Conservation (phyloP, 1,140 invertebrate species). For the Latrodectus geometricus region DNA sequence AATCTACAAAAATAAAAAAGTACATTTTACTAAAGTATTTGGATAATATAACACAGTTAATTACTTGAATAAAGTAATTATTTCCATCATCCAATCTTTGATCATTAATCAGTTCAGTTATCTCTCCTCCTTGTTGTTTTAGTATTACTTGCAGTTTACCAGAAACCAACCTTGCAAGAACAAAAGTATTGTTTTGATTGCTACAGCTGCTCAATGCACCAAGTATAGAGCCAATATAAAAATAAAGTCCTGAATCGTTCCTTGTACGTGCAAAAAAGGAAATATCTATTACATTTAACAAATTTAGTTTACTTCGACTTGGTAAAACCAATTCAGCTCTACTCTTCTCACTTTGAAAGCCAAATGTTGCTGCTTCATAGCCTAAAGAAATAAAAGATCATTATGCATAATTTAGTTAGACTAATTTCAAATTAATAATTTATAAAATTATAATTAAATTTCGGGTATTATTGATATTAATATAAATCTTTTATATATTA, state of each 20-base stretch:
- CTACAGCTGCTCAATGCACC: constrained; percentile 34
- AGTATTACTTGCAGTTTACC: constrained; percentile 79
- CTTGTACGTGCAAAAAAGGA: constrained; percentile 93
- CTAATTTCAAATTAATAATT: too few species aligned
- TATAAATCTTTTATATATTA: too few species aligned
- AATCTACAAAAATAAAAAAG: not conserved
- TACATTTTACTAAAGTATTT: not conserved
- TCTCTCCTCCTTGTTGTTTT: constrained; percentile 31
- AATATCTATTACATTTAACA: constrained; percentile 74
- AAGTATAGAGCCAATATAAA: constrained; percentile 80
- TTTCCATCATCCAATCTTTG: constrained; percentile 84
- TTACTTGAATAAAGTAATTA: constrained; percentile 84
- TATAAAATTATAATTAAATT: too few species aligned
- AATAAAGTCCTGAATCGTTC: constrained; percentile 84
- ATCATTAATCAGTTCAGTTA: constrained; percentile 15
- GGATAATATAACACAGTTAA: not conserved
- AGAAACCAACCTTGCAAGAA: constrained; percentile 80
- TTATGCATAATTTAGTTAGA: too few species aligned
- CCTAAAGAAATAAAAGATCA: constrained; percentile 70
- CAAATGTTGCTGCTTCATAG: constrained; percentile 91
- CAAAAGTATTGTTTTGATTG: constrained; percentile 68
- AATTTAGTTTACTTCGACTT: not conserved
- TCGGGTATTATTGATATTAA: too few species aligned
- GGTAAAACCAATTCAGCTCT: constrained; percentile 33
- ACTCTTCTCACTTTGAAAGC: constrained; percentile 81